Base-by-base conservation (phyloP, 2,797 vertebrate species). In the Tinamus major region DNA sequence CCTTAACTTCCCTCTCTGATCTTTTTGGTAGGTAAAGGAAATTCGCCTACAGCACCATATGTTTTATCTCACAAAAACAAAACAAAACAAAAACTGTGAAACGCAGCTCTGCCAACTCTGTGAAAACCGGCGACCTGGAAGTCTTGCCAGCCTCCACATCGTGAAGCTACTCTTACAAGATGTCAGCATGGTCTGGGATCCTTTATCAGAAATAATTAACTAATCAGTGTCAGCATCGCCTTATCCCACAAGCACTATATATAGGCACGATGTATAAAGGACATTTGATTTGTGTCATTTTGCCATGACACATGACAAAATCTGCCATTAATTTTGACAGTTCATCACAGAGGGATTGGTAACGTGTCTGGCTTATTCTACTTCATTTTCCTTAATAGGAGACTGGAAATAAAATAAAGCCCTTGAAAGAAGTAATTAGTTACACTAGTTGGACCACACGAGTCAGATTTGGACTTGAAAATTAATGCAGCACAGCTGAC, bases 161-260 rank as follows among this genome's bases (percentile, higher is more conserved):
- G 68, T 79, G 53, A 31, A 87, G 64, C 16, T 5, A 63, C 26
- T 33, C 59, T 62, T 37, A 9, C 12, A 87, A 81, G 81, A 87
- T 93, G 68, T 94, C 39, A 59, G 10, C 72, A 41, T 6, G 15
- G 62, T 68, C 81, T 74, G 84, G 82, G 75, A 61, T 58, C 87
- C 42, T 64, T 83, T 37, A 95, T 94, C 74, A 93, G 85, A 88
- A 95, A 90, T 62, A 93, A 95, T 79, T 71, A 94, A 94, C 95
- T 94, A 93, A 94, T 89, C 61, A 39, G 53, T 79, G 85, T 80
- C 75, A 96, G 90, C 63, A 74, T 46, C 68, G 95, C 95, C 46
- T 82, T 89, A 86, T 87, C 29, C 55, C 59, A 88, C 62, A 17
- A 92, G 81, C 29, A 90, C 85, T 76, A 79, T 79, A 59, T 68